These are phyloP conservation scores for Petrocephalus zakoni DNA, from an alignment of 2,113 vertebrate species.

Conservation along the genomic window DNA sequence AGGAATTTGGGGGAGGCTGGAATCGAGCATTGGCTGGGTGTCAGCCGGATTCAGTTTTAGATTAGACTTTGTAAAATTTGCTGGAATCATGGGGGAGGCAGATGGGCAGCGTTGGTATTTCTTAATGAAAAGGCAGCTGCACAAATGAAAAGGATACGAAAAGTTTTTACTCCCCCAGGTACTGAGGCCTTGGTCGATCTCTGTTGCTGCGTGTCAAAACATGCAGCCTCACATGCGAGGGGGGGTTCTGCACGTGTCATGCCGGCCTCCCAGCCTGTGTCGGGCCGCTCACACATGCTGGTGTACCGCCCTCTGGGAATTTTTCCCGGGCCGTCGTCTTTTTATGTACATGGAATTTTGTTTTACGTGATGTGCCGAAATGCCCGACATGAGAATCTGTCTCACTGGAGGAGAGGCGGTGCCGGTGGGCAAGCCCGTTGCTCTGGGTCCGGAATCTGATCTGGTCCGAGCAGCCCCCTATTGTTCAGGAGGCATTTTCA, in stretches of 20 bases:
- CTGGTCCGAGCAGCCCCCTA: neutral
- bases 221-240: neutral
- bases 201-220: neutral
- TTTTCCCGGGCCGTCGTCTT: neutral
- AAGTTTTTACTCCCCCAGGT: neutral
- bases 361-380: neutral
- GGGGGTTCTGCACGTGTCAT: neutral
- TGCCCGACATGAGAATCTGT: neutral
- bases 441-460: conserved; percentile 17
- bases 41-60: neutral
- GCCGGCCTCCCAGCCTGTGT: neutral
- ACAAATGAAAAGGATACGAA: neutral
- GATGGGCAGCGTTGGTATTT: neutral
- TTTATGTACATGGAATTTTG: neutral
- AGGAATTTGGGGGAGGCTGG: neutral
- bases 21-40: neutral
- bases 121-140: neutral
- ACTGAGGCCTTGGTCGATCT: neutral
- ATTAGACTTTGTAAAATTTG: neutral
- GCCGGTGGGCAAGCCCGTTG: neutral
- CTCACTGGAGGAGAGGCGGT: neutral
- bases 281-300: neutral
- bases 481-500: conserved; percentile 14
- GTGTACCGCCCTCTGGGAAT: neutral
- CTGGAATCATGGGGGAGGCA: neutral